These are phyloP conservation scores for Eurystomus glaucurus DNA, from an alignment of 2,797 vertebrate species.

Conservation along the genomic window DNA sequence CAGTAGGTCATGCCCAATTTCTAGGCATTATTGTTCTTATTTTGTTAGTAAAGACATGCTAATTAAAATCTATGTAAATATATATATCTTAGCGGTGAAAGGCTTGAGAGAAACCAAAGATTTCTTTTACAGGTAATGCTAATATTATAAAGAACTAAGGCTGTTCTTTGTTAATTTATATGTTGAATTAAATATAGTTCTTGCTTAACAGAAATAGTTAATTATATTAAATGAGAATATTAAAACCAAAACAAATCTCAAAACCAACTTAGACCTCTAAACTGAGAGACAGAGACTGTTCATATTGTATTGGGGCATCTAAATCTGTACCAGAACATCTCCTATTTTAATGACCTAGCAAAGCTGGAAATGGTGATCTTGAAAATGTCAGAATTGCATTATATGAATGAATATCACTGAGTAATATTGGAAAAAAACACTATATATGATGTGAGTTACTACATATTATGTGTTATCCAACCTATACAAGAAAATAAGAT, in stretches of 20 bases:
- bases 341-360: neutral
- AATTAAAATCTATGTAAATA: neutral
- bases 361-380: neutral
- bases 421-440: neutral
- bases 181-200: neutral
- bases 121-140: neutral
- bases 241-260: neutral
- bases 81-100: neutral
- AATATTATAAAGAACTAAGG: neutral
- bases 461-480: neutral
- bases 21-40: neutral
- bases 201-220: neutral
- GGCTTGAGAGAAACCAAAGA: neutral
- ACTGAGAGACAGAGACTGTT: neutral
- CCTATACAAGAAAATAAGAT: accelerated
- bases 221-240: neutral
- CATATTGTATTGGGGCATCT: neutral
- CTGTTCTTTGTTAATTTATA: neutral
- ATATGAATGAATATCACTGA: neutral
- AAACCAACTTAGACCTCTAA: neutral
- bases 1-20: neutral
- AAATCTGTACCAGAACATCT: neutral
- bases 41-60: neutral
- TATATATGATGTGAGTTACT: accelerated
- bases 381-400: neutral